Base-by-base conservation (phyloP, 64 coral and sea anemone species). In the Orbicella faveolata region DNA sequence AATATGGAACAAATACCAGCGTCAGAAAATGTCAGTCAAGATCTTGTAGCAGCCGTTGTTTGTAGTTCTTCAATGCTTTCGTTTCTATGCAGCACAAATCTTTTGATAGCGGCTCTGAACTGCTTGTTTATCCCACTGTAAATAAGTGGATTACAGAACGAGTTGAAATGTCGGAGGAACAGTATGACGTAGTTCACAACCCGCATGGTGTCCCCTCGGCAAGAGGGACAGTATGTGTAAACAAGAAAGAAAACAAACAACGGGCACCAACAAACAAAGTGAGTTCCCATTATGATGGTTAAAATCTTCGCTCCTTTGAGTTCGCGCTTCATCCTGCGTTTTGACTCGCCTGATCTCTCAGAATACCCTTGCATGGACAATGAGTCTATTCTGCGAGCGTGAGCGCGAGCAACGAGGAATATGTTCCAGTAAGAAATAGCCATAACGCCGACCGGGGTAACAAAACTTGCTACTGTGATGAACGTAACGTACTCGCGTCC, bases 181-280 rank as follows among this genome's bases (percentile, higher is more conserved):
- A 93, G 68, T 2, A 89, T 93, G 1, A 93, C 63, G 54, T 96
- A 81, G 69, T 93, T 84, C 8, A 72, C 34, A 33, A 36, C 23
- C 18, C 17, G 20, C 44, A 57, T 62, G 2, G 63, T 4, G 65
- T 59, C 16, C 14, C 54, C 36, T 9, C 88, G 75, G 21, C 90
- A 92, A 15, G 35, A 63, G 21, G 75, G 54, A 64, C 91, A 93
- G 67, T 89, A 93, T 1, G 91, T 75, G 44, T 93, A 63, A 11
- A 96, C 91, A 23, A 96, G 81, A 73, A 87, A 86, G 63, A 89
- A 96, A 59, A 96, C 81, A 69, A 96, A 96, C 4, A 96, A 44
- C 23, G 94, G 94, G 51, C 91, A 96, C 94, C 94, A 96, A 36
- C 94, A 96, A 14, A 93, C 20, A 19, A 96, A 90, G 30, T 96